These are phyloP conservation scores for Papilio glaucus DNA, from an alignment of 1,140 invertebrate species.

Conservation along the genomic window DNA sequence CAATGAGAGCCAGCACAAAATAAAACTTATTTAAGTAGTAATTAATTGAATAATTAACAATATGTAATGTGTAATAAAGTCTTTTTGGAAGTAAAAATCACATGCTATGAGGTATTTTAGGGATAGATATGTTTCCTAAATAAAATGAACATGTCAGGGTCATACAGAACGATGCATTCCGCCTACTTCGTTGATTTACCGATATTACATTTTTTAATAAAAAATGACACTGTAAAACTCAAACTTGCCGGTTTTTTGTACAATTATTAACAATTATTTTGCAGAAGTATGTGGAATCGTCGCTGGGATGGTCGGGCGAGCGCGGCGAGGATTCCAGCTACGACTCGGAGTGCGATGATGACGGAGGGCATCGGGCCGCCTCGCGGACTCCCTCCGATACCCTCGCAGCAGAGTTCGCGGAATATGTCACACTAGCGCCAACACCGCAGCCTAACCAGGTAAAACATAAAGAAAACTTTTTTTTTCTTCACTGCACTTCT, in stretches of 20 bases:
- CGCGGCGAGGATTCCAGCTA: slow-evolving; percentile 93
- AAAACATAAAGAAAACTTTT: slow-evolving; percentile 6
- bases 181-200: not conserved
- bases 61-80: too few species aligned
- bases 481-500: too few species aligned
- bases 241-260: too few species aligned
- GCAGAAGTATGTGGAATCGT: slow-evolving; percentile 82
- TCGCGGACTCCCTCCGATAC: slow-evolving; percentile 92
- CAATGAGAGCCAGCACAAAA: too few species aligned
- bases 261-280: slow-evolving; percentile 31
- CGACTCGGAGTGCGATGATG: slow-evolving; percentile 92
- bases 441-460: slow-evolving; percentile 72
- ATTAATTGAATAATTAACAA: too few species aligned
- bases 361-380: slow-evolving; percentile 89
- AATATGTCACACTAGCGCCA: slow-evolving; percentile 87
- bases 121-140: too few species aligned
- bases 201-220: not conserved
- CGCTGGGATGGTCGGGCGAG: slow-evolving; percentile 81
- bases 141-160: too few species aligned
- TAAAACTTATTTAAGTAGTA: too few species aligned
- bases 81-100: too few species aligned
- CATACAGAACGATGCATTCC: slow-evolving; percentile 1
- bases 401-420: slow-evolving; percentile 91
- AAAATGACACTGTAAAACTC: not conserved
- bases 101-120: too few species aligned